Conservation (phyloP, 2,113 vertebrate genomes). For the Pandion haliaetus region DNA sequence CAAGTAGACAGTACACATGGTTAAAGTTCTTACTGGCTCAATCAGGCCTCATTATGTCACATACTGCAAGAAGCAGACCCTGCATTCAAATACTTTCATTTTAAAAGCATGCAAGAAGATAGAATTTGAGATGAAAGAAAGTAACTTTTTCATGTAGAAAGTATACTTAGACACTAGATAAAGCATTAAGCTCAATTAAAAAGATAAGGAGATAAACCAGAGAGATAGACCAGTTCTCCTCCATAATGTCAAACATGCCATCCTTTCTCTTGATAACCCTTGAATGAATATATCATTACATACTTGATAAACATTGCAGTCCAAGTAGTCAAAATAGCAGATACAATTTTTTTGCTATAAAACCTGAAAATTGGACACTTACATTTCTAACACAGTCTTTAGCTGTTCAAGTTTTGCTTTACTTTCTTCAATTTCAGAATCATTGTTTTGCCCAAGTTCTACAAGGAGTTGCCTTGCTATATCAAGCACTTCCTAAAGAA, state of each 20-base stretch:
- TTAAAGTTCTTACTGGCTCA: not conserved
- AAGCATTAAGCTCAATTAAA: not conserved
- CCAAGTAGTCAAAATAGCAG: not conserved
- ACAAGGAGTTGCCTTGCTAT: slow-evolving; percentile 86
- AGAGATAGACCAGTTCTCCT: not conserved
- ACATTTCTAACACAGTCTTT: slow-evolving; percentile 91
- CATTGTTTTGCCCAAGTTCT: slow-evolving; percentile 87
- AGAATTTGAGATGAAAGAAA: not conserved
- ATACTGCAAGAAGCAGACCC: not conserved
- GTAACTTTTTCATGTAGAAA: not conserved
- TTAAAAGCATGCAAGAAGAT: not conserved
- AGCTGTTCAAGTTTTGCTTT: slow-evolving; percentile 92
- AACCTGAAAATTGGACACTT: slow-evolving; percentile 56
- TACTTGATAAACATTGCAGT: not conserved
- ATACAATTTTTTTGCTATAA: not conserved
- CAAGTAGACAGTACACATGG: not conserved
- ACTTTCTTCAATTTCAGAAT: slow-evolving; percentile 91
- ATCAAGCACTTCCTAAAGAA: slow-evolving; percentile 85
- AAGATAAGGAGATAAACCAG: not conserved
- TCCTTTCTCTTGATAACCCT: not conserved
- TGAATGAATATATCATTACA: not conserved
- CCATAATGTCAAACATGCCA: not conserved
- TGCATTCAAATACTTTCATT: not conserved
- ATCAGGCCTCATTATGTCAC: not conserved
- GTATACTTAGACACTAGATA: not conserved